These are phyloP conservation scores for Neodontobutis hainanensis DNA, from an alignment of 2,113 vertebrate genomes.

Conservation along the genomic window DNA sequence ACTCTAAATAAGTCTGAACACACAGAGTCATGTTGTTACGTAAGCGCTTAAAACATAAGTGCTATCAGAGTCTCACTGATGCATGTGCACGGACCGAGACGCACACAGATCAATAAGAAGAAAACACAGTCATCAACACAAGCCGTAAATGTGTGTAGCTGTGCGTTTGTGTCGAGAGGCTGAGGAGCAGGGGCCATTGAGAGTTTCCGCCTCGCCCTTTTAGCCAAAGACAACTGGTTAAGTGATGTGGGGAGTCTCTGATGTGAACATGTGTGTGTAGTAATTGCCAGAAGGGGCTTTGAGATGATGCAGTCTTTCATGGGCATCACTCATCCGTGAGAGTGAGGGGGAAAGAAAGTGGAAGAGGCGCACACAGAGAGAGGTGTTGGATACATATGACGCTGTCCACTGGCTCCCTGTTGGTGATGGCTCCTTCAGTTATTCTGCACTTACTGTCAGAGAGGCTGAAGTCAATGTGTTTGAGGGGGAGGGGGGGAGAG, in stretches of 20 bases:
- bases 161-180: slow-evolving; percentile 32
- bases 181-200: slow-evolving; percentile 43
- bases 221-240: slow-evolving; percentile 68
- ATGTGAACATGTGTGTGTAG: slow-evolving; percentile 35
- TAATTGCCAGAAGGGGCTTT: slow-evolving; percentile 64
- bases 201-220: slow-evolving; percentile 54
- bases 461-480: neutral
- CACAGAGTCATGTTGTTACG: neutral
- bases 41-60: neutral
- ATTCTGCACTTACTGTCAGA: slow-evolving; percentile 54
- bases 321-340: slow-evolving; percentile 67
- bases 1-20: neutral
- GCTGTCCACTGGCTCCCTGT: slow-evolving; percentile 39
- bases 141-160: slow-evolving; percentile 14
- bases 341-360: slow-evolving; percentile 19
- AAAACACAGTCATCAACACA: slow-evolving; percentile 45
- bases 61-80: slow-evolving; percentile 23
- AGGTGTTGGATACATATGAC: slow-evolving; percentile 35
- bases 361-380: slow-evolving; percentile 21
- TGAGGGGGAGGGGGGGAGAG: neutral
- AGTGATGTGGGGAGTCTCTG: slow-evolving; percentile 70
- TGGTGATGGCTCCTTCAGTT: slow-evolving; percentile 61
- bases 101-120: slow-evolving; percentile 43
- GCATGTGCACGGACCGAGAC: slow-evolving; percentile 14
- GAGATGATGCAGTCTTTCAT: slow-evolving; percentile 63